Evolutionary conservation across 2,797 vertebrate species (phyloP).

Genomic region (Tamandua tetradactyla): DNA sequence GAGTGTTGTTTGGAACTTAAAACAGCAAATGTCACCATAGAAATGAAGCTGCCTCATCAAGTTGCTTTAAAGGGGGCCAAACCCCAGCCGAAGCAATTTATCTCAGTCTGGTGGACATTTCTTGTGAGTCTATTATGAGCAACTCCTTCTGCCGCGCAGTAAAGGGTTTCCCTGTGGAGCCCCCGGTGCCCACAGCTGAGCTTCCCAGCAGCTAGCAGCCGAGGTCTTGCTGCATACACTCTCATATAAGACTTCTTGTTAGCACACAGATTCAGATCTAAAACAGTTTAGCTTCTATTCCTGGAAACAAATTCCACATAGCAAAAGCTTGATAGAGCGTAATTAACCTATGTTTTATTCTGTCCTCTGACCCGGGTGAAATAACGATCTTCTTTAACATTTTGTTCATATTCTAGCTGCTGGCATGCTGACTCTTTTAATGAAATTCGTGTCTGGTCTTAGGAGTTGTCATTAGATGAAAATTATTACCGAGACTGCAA

Average conservation of each 20-base stretch:
- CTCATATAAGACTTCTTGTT: background rate
- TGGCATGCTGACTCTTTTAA: constrained; percentile 53
- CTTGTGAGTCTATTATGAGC: background rate
- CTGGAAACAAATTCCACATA: background rate
- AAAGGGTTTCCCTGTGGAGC: background rate
- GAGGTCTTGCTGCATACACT: background rate
- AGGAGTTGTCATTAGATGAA: constrained; percentile 63
- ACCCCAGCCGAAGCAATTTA: background rate
- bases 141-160: background rate
- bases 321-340: background rate
- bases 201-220: background rate
- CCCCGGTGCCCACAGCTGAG: background rate
- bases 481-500: constrained; percentile 64
- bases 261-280: constrained; percentile 5
- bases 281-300: background rate
- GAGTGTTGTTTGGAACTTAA: constrained; percentile 78
- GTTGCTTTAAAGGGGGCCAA: constrained; percentile 21
- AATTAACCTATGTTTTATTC: constrained; percentile 24
- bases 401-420: constrained; percentile 34
- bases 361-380: background rate
- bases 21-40: constrained; percentile 50
- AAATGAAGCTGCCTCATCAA: constrained; percentile 16
- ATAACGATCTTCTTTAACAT: background rate
- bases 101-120: background rate
- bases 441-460: constrained; percentile 69